phyloP scores from a whole-genome alignment of 2,113 vertebrate genomes.

The Rhea americana region DNA sequence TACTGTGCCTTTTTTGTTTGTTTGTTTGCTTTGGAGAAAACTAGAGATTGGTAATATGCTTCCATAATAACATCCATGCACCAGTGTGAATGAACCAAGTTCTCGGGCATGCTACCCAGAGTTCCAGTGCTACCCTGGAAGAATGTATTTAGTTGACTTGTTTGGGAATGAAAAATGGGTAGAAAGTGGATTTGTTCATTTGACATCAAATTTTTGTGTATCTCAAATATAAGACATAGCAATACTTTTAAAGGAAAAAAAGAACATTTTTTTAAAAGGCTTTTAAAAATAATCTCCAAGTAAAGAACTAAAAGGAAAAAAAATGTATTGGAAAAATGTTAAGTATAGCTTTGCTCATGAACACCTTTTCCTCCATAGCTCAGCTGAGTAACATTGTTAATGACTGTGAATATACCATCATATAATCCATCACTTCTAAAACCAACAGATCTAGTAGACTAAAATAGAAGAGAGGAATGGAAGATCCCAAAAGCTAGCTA shows the following conservation, averaged over 20 bases:
- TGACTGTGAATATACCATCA: not conserved
- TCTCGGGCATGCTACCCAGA: not conserved
- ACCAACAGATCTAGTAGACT: not conserved
- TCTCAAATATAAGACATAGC: not conserved
- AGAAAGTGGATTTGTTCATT: not conserved
- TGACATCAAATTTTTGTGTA: not conserved
- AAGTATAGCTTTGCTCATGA: not conserved
- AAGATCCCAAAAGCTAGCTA: not conserved
- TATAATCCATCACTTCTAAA: not conserved
- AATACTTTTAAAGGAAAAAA: not conserved
- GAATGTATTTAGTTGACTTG: accelerated
- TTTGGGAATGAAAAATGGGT: not conserved
- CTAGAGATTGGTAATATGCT: not conserved
- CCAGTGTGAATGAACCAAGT: not conserved
- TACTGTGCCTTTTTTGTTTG: not conserved
- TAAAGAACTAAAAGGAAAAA: not conserved
- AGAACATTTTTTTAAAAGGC: not conserved
- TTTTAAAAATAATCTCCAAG: not conserved
- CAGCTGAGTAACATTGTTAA: not conserved
- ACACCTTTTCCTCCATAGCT: not conserved
- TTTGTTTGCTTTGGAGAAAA: not conserved
- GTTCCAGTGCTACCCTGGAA: not conserved
- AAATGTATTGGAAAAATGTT: not conserved
- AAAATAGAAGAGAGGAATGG: not conserved
- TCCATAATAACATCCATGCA: not conserved